Conservation (phyloP, 2,888 invertebrate genomes). For the Nephrocerus scutellatus region DNA sequence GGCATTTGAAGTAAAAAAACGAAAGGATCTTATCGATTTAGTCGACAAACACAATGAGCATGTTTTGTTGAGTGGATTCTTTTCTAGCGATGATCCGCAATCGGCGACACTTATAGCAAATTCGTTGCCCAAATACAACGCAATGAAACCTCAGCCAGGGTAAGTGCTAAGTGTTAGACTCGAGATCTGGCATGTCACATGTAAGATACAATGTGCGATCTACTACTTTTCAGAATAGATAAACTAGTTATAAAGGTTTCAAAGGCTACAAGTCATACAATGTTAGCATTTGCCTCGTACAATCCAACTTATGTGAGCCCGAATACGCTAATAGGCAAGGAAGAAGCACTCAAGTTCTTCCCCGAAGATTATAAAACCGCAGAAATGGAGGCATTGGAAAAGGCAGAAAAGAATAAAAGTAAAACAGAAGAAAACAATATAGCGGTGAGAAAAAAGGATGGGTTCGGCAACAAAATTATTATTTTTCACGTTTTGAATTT, state of each 20-base stretch:
- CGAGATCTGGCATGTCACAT: too few species aligned
- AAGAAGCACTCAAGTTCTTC: constrained; percentile 62
- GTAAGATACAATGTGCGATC: too few species aligned
- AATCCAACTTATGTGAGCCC: constrained; percentile 64
- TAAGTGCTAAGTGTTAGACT: too few species aligned
- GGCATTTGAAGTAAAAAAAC: constrained; percentile 61
- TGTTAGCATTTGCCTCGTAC: constrained; percentile 56
- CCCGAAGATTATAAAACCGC: constrained; percentile 54
- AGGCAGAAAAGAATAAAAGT: constrained; percentile 28
- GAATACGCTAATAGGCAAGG: constrained; percentile 57
- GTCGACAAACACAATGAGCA: constrained; percentile 50
- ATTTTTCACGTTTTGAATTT: too few species aligned
- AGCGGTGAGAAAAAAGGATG: too few species aligned
- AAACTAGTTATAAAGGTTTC: constrained; percentile 64
- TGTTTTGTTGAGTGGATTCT: constrained; percentile 62
- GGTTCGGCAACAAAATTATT: too few species aligned
- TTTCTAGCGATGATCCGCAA: constrained; percentile 54
- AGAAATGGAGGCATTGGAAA: constrained; percentile 34
- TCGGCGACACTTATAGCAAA: constrained; percentile 59
- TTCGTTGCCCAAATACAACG: constrained; percentile 55
- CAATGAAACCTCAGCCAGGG: too few species aligned
- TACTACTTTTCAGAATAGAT: constrained; percentile 51
- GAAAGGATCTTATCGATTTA: constrained; percentile 54
- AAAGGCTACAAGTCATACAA: constrained; percentile 56
- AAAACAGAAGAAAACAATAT: constrained; percentile 18